These are phyloP conservation scores for Eulemur macaco DNA, from an alignment of 2,113 vertebrate genomes.

Conservation along the genomic window DNA sequence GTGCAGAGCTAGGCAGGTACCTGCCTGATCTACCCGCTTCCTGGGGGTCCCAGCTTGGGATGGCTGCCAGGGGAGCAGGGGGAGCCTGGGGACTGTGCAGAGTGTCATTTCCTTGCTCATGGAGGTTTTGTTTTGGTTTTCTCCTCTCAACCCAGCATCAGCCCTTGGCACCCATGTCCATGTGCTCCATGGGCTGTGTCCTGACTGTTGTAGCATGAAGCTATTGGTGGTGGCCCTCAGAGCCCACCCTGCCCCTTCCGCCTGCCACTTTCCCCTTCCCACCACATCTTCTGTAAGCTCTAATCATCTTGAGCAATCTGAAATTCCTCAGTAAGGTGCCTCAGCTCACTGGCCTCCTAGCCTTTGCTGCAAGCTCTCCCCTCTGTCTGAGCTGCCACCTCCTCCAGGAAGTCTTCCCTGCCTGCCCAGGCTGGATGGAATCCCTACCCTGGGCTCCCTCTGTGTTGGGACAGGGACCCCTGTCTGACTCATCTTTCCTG, in stretches of 20 bases:
- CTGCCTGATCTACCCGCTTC: too few relatives aligned
- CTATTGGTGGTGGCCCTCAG: fast-evolving
- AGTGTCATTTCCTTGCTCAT: not conserved
- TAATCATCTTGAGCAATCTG: not conserved
- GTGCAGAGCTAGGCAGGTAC: not conserved
- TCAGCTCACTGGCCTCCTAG: not conserved
- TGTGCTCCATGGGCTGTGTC: not conserved
- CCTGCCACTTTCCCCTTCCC: fast-evolving
- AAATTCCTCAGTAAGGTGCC: not conserved
- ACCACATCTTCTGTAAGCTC: not conserved
- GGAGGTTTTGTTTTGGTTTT: not conserved
- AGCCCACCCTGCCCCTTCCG: fast-evolving
- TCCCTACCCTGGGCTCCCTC: not conserved
- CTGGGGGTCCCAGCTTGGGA: not conserved
- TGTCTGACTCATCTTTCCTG: not conserved
- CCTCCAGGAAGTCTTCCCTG: not conserved
- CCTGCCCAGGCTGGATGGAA: not conserved
- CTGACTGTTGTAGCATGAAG: not conserved
- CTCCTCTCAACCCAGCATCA: not conserved
- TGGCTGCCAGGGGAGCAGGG: not conserved
- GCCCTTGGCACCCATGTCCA: not conserved
- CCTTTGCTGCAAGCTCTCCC: not conserved
- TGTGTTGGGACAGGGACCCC: not conserved
- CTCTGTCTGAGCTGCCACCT: not conserved
- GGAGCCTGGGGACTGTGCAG: not conserved